These are phyloP conservation scores for Homalodisca vitripennis DNA, from an alignment of 1,140 invertebrate species.

Conservation along the genomic window DNA sequence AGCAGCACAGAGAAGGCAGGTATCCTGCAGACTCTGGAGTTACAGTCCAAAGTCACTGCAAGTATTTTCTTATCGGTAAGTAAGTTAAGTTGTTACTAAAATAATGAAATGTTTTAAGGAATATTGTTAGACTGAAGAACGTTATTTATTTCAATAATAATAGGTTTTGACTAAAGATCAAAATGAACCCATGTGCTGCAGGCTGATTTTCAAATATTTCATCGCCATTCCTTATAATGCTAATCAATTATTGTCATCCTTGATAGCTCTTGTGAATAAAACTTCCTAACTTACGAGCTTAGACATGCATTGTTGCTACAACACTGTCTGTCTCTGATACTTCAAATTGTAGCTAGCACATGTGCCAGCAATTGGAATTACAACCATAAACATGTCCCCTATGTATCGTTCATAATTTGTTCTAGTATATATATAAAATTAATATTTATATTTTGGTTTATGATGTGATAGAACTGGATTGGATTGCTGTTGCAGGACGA, in stretches of 20 bases:
- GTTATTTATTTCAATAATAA: no score
- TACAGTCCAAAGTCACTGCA: conserved; percentile 34
- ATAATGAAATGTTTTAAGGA: no score
- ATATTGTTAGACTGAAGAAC: no score
- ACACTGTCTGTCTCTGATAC: not conserved
- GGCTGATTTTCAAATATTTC: no score
- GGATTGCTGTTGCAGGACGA: conserved; percentile 30
- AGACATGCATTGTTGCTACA: not conserved
- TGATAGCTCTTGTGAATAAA: no score
- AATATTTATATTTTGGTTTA: not conserved
- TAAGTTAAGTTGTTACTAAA: no score
- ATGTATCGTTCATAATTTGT: no score
- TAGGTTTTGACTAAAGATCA: no score
- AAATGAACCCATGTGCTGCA: no score
- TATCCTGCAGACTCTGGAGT: conserved; percentile 50
- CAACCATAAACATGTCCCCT: not conserved
- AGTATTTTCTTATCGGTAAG: conserved; percentile 36
- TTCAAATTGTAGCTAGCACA: not conserved
- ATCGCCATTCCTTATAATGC: no score
- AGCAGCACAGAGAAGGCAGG: conserved; percentile 74
- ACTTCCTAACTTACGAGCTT: no score
- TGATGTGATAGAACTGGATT: not conserved
- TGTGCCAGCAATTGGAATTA: not conserved
- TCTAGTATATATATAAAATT: not conserved
- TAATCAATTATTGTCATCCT: no score